phyloP scores from a whole-genome alignment of 2,113 vertebrate genomes.

The Thryonomys swinderianus region DNA sequence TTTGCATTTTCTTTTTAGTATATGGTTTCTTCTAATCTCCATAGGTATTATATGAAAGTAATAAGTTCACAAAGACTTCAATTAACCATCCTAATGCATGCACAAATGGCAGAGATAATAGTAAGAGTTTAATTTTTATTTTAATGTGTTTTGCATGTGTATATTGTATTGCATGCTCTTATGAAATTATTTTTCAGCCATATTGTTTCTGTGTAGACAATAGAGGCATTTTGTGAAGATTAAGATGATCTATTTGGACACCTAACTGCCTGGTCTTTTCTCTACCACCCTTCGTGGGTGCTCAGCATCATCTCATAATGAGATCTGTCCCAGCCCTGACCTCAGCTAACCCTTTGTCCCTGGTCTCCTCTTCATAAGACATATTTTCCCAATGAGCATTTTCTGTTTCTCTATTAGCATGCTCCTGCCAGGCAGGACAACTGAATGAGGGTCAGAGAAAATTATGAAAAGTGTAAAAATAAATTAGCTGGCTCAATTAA shows the following conservation, averaged over 20 bases:
- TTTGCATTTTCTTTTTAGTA: slow-evolving; percentile 50
- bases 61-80: slow-evolving; percentile 51
- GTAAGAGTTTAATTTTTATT: slow-evolving; percentile 45
- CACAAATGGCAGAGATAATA: slow-evolving; percentile 59
- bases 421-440: slow-evolving; percentile 17
- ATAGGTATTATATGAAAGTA: slow-evolving; percentile 38
- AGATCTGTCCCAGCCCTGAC: background rate
- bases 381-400: slow-evolving; percentile 28
- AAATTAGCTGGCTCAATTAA: background rate
- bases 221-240: background rate
- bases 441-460: slow-evolving; percentile 22
- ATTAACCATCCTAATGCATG: slow-evolving; percentile 36
- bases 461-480: background rate
- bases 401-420: slow-evolving; percentile 52
- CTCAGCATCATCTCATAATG: background rate
- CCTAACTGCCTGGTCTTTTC: background rate
- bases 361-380: background rate
- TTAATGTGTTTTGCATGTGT: slow-evolving; percentile 43
- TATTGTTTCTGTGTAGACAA: background rate
- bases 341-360: background rate
- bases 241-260: background rate
- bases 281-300: fast-evolving
- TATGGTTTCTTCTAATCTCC: slow-evolving; percentile 1
- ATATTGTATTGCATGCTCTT: slow-evolving; percentile 35
- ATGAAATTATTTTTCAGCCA: slow-evolving; percentile 26